Conservation (phyloP, 2,113 vertebrate species). For the Brachypodius melanocephalos region DNA sequence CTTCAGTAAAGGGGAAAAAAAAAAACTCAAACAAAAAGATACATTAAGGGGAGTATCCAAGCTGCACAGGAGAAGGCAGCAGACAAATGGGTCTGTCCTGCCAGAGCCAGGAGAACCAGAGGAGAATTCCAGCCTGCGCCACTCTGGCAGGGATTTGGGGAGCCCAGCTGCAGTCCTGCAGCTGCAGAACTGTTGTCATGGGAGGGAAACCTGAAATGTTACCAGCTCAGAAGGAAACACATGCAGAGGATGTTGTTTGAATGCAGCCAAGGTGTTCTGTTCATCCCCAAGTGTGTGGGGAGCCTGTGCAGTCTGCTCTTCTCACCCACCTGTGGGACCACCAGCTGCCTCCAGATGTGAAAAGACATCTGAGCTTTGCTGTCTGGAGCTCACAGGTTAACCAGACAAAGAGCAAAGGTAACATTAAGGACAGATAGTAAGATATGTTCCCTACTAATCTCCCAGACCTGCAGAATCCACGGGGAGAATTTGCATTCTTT, state of each 20-base stretch:
- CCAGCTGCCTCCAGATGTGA: not conserved
- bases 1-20: not conserved
- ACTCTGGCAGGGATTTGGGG: accelerated
- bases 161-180: not conserved
- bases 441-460: not conserved
- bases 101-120: accelerated
- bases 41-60: not conserved
- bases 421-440: not conserved
- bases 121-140: accelerated
- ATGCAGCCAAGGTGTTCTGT: not conserved
- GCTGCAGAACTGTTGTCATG: not conserved
- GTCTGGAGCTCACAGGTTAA: not conserved
- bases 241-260: not conserved
- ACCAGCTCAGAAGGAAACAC: not conserved
- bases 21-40: not conserved
- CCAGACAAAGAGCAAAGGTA: not conserved
- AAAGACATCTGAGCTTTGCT: not conserved
- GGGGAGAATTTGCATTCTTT: not conserved
- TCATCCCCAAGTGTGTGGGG: accelerated
- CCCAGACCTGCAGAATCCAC: not conserved
- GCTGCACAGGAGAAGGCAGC: not conserved
- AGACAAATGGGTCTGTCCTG: not conserved
- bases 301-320: not conserved
- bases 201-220: not conserved
- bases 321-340: not conserved